Evolutionary conservation across 2,113 vertebrate species (phyloP).

Genomic region (Columba livia): DNA sequence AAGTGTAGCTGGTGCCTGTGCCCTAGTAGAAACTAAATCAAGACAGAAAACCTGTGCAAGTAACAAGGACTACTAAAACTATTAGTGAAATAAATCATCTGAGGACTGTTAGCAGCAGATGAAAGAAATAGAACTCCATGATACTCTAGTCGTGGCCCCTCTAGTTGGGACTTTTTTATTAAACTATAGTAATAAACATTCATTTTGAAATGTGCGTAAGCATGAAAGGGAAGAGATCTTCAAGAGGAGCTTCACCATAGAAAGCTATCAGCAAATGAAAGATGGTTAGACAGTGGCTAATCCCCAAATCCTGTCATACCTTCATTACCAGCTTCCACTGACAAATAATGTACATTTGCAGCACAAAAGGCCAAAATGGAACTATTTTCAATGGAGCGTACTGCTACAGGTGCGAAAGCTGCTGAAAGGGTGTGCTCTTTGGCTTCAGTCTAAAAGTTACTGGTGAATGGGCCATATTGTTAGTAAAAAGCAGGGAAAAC

Average conservation of each 20-base stretch:
- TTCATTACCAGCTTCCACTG: neutral
- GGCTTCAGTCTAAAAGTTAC: neutral
- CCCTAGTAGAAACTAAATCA: neutral
- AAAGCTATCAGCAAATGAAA: neutral
- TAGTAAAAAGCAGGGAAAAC: neutral
- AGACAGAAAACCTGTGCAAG: neutral
- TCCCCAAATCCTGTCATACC: neutral
- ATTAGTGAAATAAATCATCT: neutral
- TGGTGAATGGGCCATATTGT: neutral
- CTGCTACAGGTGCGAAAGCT: neutral
- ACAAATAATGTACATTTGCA: neutral
- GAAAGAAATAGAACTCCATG: neutral
- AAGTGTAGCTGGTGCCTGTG: neutral
- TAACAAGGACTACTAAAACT: neutral
- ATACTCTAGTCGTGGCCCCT: neutral
- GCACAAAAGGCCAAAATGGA: neutral
- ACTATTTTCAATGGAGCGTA: neutral
- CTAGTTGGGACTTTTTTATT: neutral
- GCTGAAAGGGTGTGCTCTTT: neutral
- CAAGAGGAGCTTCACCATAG: neutral
- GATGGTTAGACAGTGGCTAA: neutral
- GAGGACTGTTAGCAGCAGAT: neutral
- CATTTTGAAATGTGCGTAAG: neutral
- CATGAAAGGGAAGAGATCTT: neutral
- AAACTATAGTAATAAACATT: neutral